Conservation (phyloP, 2,888 invertebrate genomes). For the Cataglyphis cursor region DNA sequence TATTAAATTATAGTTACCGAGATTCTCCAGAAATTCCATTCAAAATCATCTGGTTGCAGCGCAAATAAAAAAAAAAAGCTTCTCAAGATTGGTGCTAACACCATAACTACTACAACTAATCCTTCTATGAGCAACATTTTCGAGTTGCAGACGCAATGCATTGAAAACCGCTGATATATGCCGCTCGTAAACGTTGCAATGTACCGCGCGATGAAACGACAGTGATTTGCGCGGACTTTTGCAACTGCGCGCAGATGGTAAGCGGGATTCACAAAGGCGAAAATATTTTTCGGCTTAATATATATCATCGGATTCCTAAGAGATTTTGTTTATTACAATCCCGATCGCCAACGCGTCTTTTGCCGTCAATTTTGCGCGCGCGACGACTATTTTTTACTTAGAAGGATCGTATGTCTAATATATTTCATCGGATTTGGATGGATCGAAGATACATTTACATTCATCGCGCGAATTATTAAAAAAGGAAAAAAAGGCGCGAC, state of each 20-base stretch:
- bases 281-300: slow-evolving; percentile 29
- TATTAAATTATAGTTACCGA: neutral
- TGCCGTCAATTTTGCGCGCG: neutral
- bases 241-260: slow-evolving; percentile 19
- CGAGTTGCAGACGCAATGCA: slow-evolving; percentile 15
- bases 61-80: neutral
- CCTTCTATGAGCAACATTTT: neutral
- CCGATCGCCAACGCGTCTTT: neutral
- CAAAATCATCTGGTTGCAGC: neutral
- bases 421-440: slow-evolving; percentile 45
- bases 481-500: slow-evolving; percentile 40
- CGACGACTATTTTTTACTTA: neutral
- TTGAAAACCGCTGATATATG: slow-evolving; percentile 43
- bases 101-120: neutral
- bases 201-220: slow-evolving; percentile 27
- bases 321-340: neutral
- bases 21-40: neutral
- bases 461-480: slow-evolving; percentile 58
- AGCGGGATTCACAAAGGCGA: slow-evolving; percentile 22
- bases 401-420: slow-evolving; percentile 6
- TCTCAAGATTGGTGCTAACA: neutral
- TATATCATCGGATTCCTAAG: slow-evolving; percentile 51
- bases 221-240: slow-evolving; percentile 22
- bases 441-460: slow-evolving; percentile 58
- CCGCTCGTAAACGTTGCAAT: slow-evolving; percentile 38